These are phyloP conservation scores for Eretmochelys imbricata DNA, from an alignment of 2,113 vertebrate genomes.

Conservation along the genomic window DNA sequence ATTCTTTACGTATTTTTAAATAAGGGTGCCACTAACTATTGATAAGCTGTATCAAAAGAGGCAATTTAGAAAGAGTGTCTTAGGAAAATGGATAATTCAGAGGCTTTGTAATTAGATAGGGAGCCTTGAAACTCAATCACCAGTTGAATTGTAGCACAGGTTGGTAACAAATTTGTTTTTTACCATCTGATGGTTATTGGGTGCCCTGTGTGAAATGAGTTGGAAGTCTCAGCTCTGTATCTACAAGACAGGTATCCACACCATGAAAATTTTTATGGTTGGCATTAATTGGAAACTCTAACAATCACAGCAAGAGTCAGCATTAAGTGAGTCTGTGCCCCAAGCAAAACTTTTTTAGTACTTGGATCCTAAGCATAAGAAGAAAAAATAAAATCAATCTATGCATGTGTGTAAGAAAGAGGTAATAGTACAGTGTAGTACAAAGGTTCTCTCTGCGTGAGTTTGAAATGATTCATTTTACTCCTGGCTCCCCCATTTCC, in stretches of 20 bases:
- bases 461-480: background rate
- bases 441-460: background rate
- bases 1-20: background rate
- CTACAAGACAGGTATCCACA: rapidly evolving
- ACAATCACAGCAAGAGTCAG: rapidly evolving
- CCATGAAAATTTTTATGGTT: background rate
- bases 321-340: background rate
- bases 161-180: background rate
- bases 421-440: rapidly evolving
- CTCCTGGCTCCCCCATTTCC: background rate
- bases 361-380: background rate
- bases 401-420: background rate
- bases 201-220: background rate
- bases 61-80: rapidly evolving
- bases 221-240: background rate
- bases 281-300: rapidly evolving
- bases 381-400: background rate
- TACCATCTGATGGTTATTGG: background rate
- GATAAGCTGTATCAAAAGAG: background rate
- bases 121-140: background rate
- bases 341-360: background rate
- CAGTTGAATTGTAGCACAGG: background rate
- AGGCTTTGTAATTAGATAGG: background rate
- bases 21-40: background rate
- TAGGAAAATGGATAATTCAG: background rate